Percentiles rank a stretch among this genome's conserved stretches.
Conservation (phyloP, 1,140 invertebrate genomes). For the Drosophila setifemur region DNA sequence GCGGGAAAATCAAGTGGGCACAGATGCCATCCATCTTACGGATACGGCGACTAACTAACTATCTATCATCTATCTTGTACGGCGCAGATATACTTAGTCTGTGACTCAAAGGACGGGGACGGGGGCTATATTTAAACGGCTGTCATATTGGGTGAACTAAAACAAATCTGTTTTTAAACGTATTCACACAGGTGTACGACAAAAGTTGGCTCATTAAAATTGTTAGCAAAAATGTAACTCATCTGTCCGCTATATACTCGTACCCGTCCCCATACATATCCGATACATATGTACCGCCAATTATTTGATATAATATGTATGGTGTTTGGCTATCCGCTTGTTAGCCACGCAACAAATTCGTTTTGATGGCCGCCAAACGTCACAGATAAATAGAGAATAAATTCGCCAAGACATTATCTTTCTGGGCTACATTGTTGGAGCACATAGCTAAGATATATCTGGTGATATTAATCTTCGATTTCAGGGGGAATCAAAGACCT, state of each 20-base stretch:
- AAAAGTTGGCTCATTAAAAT: conserved; percentile 78
- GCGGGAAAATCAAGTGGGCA: conserved; percentile 45
- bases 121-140: conserved; percentile 64
- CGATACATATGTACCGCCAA: conserved; percentile 2
- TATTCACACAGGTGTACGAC: conserved; percentile 73
- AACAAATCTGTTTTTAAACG: conserved; percentile 79
- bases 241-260: not conserved
- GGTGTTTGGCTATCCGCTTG: conserved; percentile 3
- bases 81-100: not conserved
- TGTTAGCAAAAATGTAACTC: conserved; percentile 59
- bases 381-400: conserved; percentile 32
- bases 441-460: not conserved
- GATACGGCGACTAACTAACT: conserved; percentile 15
- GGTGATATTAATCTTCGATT: conserved; percentile 3
- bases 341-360: conserved; percentile 41
- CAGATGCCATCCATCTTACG: conserved; percentile 23
- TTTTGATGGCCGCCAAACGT: conserved; percentile 42
- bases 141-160: conserved; percentile 53
- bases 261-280: conserved; percentile 1
- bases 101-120: conserved; percentile 37
- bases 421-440: not conserved
- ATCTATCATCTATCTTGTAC: conserved; percentile 32
- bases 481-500: not conserved
- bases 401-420: not conserved
- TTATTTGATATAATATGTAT: conserved; percentile 31